Percentiles rank a stretch among this genome's conserved stretches.
Evolutionary conservation across 2,113 vertebrate genomes (phyloP).

Genomic region (Muscicapa adusta): DNA sequence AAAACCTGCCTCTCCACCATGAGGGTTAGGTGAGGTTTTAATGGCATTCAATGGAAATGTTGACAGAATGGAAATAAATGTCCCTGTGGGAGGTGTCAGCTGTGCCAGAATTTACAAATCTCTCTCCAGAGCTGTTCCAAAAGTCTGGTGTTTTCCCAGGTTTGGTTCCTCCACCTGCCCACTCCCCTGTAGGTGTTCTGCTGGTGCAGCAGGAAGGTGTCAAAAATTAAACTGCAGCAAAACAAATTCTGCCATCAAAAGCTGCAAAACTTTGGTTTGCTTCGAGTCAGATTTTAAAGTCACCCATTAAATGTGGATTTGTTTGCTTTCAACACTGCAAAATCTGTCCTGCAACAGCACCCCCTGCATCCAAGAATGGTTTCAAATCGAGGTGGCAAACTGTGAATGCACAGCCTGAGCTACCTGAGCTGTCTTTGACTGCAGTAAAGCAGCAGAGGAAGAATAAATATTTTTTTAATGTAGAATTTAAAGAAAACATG

Average conservation of each 20-base stretch:
- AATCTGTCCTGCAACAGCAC: rapidly evolving
- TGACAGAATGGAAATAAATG: background rate
- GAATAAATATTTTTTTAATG: background rate
- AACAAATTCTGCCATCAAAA: background rate
- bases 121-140: background rate
- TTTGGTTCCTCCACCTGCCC: background rate
- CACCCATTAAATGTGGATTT: background rate
- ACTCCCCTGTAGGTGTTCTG: background rate
- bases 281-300: background rate
- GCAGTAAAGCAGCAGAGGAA: background rate
- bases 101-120: background rate
- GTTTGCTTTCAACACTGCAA: background rate
- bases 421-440: background rate
- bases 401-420: background rate
- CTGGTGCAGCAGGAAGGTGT: background rate
- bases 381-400: background rate
- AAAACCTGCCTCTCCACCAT: rapidly evolving
- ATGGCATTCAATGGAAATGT: background rate
- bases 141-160: background rate
- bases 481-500: background rate
- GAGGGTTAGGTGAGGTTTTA: background rate
- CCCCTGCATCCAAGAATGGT: background rate
- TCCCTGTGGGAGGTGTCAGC: background rate
- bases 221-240: background rate
- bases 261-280: background rate